A percentile compares a stretch with the other conserved stretches of the same genome.
Conservation (phyloP, 2,888 invertebrate species). For the Hecatera dysodea region DNA sequence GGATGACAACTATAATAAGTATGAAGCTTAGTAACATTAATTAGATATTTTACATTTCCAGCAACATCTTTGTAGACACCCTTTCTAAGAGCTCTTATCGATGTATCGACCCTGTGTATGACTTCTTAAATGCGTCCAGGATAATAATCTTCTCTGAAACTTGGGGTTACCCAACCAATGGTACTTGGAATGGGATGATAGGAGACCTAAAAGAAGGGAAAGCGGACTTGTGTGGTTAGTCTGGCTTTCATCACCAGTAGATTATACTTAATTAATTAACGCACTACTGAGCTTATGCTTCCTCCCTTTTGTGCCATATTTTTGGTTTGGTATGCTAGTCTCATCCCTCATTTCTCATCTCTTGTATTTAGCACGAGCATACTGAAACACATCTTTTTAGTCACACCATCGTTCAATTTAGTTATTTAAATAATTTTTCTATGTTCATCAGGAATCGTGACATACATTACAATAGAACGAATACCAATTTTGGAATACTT, state of each 20-base stretch:
- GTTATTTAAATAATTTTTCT: not conserved
- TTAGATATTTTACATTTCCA: conserved; percentile 59
- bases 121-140: conserved; percentile 79
- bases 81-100: conserved; percentile 72
- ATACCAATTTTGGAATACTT: conserved; percentile 83
- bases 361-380: not conserved
- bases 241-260: not conserved
- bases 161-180: conserved; percentile 81
- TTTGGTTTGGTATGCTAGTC: not conserved
- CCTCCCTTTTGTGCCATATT: not conserved
- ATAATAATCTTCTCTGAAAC: conserved; percentile 70
- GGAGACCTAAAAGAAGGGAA: conserved; percentile 73
- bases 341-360: not conserved
- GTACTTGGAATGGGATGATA: conserved; percentile 80
- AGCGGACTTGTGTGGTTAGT: conserved; percentile 80
- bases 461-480: conserved; percentile 74
- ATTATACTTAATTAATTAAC: no score
- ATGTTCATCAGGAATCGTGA: conserved; percentile 72
- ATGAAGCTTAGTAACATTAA: not conserved
- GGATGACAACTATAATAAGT: no score
- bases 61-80: conserved; percentile 70
- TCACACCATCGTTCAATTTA: not conserved
- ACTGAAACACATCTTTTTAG: not conserved
- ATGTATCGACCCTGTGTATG: conserved; percentile 70
- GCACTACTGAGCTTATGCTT: no score